Evolutionary conservation across 2,113 vertebrate genomes (phyloP).

Genomic region (Melanerpes formicivorus): DNA sequence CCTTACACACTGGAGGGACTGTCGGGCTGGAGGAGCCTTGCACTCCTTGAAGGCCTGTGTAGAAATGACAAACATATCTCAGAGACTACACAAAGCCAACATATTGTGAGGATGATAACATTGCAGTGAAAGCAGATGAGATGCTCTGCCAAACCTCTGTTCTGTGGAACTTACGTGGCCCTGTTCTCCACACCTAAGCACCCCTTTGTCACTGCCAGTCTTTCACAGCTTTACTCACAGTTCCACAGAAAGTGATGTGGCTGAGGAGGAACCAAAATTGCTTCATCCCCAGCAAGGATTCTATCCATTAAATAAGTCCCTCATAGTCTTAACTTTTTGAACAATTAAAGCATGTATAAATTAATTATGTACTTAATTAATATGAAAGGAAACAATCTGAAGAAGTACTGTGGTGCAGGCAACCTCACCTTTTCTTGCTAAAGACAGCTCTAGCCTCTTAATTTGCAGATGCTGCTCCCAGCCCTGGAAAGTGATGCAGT

Average conservation of each 20-base stretch:
- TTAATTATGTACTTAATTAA: not conserved
- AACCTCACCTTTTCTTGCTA: not conserved
- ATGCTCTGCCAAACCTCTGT: not conserved
- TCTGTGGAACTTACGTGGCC: not conserved
- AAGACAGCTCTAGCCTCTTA: not conserved
- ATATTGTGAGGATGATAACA: not conserved
- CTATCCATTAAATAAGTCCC: not conserved
- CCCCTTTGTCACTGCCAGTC: not conserved
- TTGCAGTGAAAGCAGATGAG: not conserved
- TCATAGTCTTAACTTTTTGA: not conserved
- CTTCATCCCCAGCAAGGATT: not conserved
- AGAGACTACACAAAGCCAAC: not conserved
- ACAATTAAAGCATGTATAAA: not conserved
- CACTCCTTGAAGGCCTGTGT: not conserved
- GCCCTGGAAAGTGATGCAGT: not conserved
- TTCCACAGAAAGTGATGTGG: not conserved
- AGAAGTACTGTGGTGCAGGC: not conserved
- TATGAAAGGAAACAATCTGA: not conserved
- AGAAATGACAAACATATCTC: not conserved
- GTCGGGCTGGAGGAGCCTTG: not conserved
- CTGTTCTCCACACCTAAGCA: not conserved
- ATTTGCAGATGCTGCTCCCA: not conserved
- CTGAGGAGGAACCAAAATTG: not conserved
- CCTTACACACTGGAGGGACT: not conserved
- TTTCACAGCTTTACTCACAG: not conserved